phyloP scores from a whole-genome alignment of 2,113 vertebrate genomes.

The Tenrec ecaudatus region DNA sequence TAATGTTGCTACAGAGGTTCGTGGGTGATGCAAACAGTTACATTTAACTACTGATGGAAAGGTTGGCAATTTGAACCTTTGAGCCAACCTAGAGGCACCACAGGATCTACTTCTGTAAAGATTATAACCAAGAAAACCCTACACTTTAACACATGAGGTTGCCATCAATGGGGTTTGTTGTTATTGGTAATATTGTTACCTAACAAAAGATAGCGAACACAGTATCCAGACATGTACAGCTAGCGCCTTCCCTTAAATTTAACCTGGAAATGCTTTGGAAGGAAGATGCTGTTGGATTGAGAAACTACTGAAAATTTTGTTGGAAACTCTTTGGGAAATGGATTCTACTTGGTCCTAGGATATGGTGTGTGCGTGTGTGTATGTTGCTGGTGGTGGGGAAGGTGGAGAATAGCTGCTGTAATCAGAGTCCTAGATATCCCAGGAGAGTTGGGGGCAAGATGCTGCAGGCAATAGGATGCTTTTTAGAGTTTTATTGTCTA shows the following conservation, averaged over 20 bases:
- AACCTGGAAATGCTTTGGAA: neutral
- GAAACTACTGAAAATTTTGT: conserved; percentile 3
- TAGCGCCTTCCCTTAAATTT: neutral
- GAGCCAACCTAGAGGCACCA: neutral
- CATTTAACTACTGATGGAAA: neutral
- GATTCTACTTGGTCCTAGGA: neutral
- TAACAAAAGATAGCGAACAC: neutral
- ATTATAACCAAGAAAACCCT: neutral
- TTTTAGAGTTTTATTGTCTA: neutral
- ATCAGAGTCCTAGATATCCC: neutral
- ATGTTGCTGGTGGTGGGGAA: neutral
- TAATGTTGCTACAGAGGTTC: neutral
- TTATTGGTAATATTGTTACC: neutral
- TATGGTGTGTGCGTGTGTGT: neutral
- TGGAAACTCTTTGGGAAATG: neutral
- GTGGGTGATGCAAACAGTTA: neutral
- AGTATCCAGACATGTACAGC: neutral
- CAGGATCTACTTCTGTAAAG: neutral
- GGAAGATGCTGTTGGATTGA: neutral
- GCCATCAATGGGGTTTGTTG: too few species aligned
- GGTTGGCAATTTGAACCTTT: neutral
- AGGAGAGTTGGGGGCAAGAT: neutral
- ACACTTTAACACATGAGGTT: neutral
- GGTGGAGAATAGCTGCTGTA: neutral
- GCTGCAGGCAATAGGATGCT: neutral